Conservation (phyloP, 2,113 vertebrate genomes). For the Spheniscus mendiculus region DNA sequence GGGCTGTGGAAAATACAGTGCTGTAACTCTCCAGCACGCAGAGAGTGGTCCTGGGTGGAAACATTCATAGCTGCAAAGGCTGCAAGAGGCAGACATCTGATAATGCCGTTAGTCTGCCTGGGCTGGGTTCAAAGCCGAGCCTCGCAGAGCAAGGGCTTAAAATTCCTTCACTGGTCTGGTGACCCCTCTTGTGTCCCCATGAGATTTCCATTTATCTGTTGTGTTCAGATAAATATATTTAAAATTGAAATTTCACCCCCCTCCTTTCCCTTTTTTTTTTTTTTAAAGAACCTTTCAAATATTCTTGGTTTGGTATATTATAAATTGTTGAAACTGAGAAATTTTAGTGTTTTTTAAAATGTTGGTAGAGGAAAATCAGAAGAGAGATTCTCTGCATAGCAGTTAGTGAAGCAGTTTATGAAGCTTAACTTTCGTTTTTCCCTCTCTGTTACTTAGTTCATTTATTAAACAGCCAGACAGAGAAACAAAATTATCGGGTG, state of each 20-base stretch:
- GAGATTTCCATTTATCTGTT: neutral
- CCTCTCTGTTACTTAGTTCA: neutral
- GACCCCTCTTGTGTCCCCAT: neutral
- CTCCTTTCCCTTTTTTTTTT: no score
- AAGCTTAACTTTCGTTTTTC: neutral
- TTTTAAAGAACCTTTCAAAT: neutral
- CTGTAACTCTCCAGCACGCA: neutral
- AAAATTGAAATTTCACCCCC: fast-evolving
- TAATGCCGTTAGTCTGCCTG: neutral
- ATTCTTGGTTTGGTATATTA: neutral
- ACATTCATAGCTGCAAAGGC: neutral
- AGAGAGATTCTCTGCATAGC: neutral
- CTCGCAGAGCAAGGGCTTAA: neutral
- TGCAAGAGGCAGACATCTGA: neutral
- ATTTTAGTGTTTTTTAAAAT: neutral
- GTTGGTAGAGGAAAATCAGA: neutral
- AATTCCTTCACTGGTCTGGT: neutral
- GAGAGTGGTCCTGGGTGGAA: neutral
- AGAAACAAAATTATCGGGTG: neutral
- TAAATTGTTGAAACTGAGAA: neutral
- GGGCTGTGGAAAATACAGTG: neutral
- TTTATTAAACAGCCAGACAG: neutral
- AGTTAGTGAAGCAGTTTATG: neutral
- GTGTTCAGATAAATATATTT: neutral
- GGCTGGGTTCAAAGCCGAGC: neutral